These are phyloP conservation scores for Plemyria rubiginata DNA, from an alignment of 2,888 invertebrate genomes.

Conservation along the genomic window DNA sequence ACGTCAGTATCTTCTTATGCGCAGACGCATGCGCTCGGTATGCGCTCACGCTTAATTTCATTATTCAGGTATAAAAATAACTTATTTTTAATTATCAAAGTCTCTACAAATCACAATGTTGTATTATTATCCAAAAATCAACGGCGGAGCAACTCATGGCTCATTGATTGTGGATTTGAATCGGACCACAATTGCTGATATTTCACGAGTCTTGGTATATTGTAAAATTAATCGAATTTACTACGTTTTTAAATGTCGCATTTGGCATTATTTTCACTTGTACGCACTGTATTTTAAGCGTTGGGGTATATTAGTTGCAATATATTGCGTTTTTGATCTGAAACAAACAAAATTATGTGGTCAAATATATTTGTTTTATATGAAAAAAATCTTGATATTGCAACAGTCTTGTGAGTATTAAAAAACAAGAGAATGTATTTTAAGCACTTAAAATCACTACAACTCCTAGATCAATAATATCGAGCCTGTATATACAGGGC, in stretches of 20 bases:
- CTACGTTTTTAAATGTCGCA: not conserved
- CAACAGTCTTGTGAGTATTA: too few relatives aligned
- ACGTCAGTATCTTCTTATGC: constrained; percentile 93
- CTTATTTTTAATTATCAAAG: constrained; percentile 11
- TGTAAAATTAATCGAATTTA: not conserved
- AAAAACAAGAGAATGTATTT: too few relatives aligned
- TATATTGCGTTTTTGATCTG: not conserved
- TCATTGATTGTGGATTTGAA: too few relatives aligned
- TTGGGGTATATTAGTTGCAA: not conserved
- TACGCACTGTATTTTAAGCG: not conserved
- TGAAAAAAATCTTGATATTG: too few relatives aligned
- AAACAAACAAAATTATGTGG: not conserved
- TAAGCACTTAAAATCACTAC: too few relatives aligned
- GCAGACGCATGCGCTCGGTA: constrained; percentile 95
- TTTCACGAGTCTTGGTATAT: too few relatives aligned
- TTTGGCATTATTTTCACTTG: not conserved
- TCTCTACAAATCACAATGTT: not conserved
- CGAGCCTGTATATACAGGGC: too few relatives aligned
- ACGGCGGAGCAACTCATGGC: not conserved
- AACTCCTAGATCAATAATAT: too few relatives aligned
- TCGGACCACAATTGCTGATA: too few relatives aligned
- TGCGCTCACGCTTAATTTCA: constrained; percentile 95
- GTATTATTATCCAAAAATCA: not conserved
- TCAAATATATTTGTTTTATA: not conserved
- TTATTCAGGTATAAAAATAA: constrained; percentile 54